Base-by-base conservation (phyloP, 2,113 vertebrate species). In the Tretioscincus oriximinensis region DNA sequence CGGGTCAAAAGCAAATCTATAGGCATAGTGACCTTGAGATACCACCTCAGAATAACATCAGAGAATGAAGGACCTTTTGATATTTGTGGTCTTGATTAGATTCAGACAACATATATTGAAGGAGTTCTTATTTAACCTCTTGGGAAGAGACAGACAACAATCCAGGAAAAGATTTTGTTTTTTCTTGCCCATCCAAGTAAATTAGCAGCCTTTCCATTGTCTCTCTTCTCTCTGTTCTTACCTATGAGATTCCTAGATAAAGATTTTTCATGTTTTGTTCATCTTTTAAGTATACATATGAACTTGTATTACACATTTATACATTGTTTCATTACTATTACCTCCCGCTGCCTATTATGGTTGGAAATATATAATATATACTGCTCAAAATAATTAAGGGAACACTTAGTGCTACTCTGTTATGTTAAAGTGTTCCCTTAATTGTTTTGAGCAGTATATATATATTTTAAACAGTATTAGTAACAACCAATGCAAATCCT, bases 21-120 rank as follows among this genome's bases (percentile, higher is more conserved):
- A 61, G 65, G 35, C 81, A 5, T 54, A 64, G 84, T 81, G 93
- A 90, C 92, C 90, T 93, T 86, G 84, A 81, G 73, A 78, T 87
- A 83, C 85, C 8, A 20, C 83, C 81, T 81, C 86, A 1, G 1
- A 76, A 76, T 74, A 86, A 85, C 87, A 85, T 77, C 78, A 0
- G 47, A 78, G 58, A 82, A 83, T 86, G 91, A 92, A 86, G 69
- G 86, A 89, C 88, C 87, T 92, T 84, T 88, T 91, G 90, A 51
- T 91, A 83, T 92, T 92, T 91, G 82, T 85, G 90, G 91, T 90
- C 88, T 84, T 84, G 85, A 92, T 93, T 91, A 88, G 84, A 89
- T 88, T 89, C 83, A 80, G 68, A 88, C 88, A 58, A 86, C 77
- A 67, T 22, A 3, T 72, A 78, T 88, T 81, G 82, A 80, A 85